Base-by-base conservation (phyloP, 2,888 invertebrate species). In the Kryphioiulus occultus region DNA sequence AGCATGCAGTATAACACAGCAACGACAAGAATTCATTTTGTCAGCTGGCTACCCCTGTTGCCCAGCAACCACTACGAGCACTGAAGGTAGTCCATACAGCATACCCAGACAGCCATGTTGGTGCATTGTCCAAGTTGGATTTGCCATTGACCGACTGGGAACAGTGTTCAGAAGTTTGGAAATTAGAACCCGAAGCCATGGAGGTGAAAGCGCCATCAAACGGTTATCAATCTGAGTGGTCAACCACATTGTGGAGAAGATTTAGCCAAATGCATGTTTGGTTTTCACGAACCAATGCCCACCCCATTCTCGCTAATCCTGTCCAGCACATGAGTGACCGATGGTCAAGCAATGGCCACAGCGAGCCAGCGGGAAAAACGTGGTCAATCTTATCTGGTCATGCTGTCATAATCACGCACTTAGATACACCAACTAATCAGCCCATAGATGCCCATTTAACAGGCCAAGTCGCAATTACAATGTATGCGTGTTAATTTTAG, bases 271-370 rank as follows among this genome's bases (percentile, higher is more conserved):
- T 78, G 78, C 30, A 1, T 30, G 78, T 78, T 78, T 30, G 78
- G 78, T 78, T 78, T 78, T 78, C 78, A 78, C 78, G 78, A 78
- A 78, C 78, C 78, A 78, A 30, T 78, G 78, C 78, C 78, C 78
- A 78, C 78, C 78, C 78, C 30, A 78, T 78, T 78, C 30, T 17
- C 78, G 78, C 30, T 78, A 78, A 78, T 78, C 78, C 78, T 32
- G 15, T 3, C 30, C 78, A 78, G 78, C 26, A 78, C 30, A 78
- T 17, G 78, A 78, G 17, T 32, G 32, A 4, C 17, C 78, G 78
- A 78, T 78, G 78, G 78, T 78, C 78, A 78, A 78, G 30, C 30
- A 78, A 78, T 78, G 15, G 78, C 78, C 78, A 78, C 78, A 78
- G 30, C 15, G 68, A 59, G 68, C 26, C 26, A 26, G 15, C 68